A percentile compares a stretch with the other conserved stretches of the same genome.
phyloP scores from a whole-genome alignment of 1,140 invertebrate species.

The Trinorchestia longiramus region DNA sequence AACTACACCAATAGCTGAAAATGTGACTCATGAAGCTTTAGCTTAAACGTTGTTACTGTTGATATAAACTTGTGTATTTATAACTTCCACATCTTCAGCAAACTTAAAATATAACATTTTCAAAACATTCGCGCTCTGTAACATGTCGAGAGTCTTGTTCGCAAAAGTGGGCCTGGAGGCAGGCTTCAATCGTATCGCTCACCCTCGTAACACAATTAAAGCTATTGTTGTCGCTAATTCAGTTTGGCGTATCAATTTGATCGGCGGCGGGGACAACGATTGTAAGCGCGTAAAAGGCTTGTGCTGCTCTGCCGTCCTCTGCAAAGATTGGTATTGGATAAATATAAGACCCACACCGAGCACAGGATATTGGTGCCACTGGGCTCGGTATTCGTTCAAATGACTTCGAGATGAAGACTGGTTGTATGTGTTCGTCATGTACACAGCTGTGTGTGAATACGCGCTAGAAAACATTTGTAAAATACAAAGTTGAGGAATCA shows the following conservation, averaged over 20 bases:
- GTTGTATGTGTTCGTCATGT: not conserved
- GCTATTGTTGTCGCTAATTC: slow-evolving; percentile 51
- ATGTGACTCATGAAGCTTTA: not conserved
- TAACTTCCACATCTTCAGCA: not conserved
- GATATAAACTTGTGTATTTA: not conserved
- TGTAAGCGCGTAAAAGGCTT: not conserved
- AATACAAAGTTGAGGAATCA: not conserved
- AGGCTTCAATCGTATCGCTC: slow-evolving; percentile 24
- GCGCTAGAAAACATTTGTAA: too few relatives aligned
- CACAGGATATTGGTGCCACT: not conserved
- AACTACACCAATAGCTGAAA: not conserved
- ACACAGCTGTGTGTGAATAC: not conserved
- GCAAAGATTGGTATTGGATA: slow-evolving; percentile 8
- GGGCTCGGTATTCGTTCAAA: not conserved
- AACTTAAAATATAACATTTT: not conserved
- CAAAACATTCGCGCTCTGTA: not conserved
- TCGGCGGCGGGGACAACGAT: slow-evolving; percentile 20
- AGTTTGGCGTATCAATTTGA: slow-evolving; percentile 51
- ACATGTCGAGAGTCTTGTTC: not conserved
- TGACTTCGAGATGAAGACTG: not conserved
- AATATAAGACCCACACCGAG: not conserved
- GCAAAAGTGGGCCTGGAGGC: not conserved
- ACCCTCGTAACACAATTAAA: slow-evolving; percentile 45
- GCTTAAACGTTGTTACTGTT: not conserved
- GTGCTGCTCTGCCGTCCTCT: not conserved